Percentiles rank a stretch among this genome's conserved stretches.
phyloP scores from a whole-genome alignment of 1,140 invertebrate species.

The Hyposmocoma kahamanoa region DNA sequence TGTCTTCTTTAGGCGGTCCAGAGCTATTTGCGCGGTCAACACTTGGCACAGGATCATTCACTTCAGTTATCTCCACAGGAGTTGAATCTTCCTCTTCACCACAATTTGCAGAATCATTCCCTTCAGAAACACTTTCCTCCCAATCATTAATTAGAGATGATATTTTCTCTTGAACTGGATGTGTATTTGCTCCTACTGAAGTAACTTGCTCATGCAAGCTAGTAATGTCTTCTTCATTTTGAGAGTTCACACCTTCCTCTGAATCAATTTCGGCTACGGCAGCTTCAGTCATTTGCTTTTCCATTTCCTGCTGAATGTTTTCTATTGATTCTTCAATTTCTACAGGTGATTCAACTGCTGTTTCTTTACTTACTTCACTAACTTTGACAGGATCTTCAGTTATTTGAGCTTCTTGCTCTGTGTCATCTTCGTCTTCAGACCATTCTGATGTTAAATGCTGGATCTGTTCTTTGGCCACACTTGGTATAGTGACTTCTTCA shows the following conservation, averaged over 20 bases:
- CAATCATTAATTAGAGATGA: constrained; percentile 66
- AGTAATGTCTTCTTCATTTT: constrained; percentile 11
- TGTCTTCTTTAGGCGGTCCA: constrained; percentile 33
- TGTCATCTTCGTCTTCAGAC: constrained; percentile 62
- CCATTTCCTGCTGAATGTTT: constrained; percentile 64
- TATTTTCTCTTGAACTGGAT: constrained; percentile 43
- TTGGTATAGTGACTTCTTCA: constrained; percentile 3
- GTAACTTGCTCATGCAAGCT: too few relatives aligned
- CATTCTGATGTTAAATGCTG: constrained; percentile 57
- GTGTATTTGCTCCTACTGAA: not conserved
- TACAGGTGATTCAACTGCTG: constrained; percentile 3
- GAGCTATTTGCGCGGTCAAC: constrained; percentile 9
- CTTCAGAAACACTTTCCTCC: constrained; percentile 69
- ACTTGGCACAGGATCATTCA: constrained; percentile 6
- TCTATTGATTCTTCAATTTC: constrained; percentile 66
- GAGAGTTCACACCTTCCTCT: constrained; percentile 7
- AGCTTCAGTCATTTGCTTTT: constrained; percentile 32
- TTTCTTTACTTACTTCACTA: constrained; percentile 10
- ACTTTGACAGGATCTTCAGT: constrained; percentile 10
- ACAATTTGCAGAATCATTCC: constrained; percentile 12
- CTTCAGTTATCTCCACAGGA: not conserved
- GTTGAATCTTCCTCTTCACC: constrained; percentile 10
- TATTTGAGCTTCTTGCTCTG: constrained; percentile 1
- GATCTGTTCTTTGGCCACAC: constrained; percentile 34
- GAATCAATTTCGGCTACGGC: constrained; percentile 5